Conservation (phyloP, 2,113 vertebrate genomes). For the Phasianus colchicus region DNA sequence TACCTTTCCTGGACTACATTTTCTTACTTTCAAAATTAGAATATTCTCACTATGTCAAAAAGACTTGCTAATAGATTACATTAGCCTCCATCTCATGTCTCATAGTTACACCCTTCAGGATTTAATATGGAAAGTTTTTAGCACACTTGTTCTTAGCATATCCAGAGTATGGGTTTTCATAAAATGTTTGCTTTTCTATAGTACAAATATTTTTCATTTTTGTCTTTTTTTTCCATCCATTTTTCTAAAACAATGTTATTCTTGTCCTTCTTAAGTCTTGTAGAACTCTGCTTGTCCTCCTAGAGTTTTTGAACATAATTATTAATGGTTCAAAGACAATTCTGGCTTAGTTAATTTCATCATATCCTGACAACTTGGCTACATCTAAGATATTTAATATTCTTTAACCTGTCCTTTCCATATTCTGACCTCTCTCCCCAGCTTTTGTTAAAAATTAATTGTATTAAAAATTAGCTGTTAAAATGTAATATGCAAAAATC, state of each 20-base stretch:
- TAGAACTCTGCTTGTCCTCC: neutral
- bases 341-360: slow-evolving; percentile 45
- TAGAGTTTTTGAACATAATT: slow-evolving; percentile 13
- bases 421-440: slow-evolving; percentile 37
- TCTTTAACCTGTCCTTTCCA: slow-evolving; percentile 33
- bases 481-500: slow-evolving; percentile 40
- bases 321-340: neutral
- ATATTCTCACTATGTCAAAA: neutral
- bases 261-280: neutral
- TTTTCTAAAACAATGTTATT: neutral
- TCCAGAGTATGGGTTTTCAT: neutral
- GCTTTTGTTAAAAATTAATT: slow-evolving; percentile 47
- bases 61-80: neutral
- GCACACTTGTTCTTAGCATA: neutral
- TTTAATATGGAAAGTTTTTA: neutral
- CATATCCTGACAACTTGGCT: slow-evolving; percentile 23
- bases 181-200: neutral
- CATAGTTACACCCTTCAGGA: neutral
- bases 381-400: slow-evolving; percentile 37
- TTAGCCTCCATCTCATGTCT: neutral
- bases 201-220: neutral
- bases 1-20: neutral
- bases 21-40: neutral
- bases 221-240: neutral
- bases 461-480: slow-evolving; percentile 21